A percentile compares a stretch with the other conserved stretches of the same genome.
Conservation (phyloP, 2,797 vertebrate species). For the Taeniopygia guttata region DNA sequence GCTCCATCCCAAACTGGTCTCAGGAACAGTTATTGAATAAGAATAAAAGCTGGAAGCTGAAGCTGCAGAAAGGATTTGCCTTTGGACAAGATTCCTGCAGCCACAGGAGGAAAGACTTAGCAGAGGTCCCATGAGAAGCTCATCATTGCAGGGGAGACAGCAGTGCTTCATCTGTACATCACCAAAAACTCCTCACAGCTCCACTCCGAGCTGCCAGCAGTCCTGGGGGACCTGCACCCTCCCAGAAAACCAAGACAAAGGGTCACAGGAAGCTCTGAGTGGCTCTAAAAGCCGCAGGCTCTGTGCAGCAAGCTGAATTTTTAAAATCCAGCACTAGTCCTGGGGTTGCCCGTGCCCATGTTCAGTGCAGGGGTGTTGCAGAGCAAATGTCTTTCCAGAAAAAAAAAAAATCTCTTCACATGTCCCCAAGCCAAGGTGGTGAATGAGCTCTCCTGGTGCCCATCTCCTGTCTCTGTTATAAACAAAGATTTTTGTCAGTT, state of each 20-base stretch:
- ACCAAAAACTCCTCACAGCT: not conserved
- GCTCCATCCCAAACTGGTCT: not conserved
- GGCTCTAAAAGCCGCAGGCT: not conserved
- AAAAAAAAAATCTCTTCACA: not conserved
- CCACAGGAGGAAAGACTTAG: not conserved
- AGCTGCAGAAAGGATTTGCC: not conserved
- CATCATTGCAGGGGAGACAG: not conserved
- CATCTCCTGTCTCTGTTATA: not conserved
- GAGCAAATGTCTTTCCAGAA: not conserved
- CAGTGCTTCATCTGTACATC: not conserved
- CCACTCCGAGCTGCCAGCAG: not conserved
- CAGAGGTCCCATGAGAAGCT: not conserved
- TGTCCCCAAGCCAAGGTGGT: not conserved
- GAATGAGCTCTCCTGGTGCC: not conserved
- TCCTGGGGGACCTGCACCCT: not conserved
- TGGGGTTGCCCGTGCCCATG: not conserved
- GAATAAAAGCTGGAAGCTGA: not conserved
- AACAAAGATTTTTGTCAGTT: not conserved
- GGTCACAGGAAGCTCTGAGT: not conserved
- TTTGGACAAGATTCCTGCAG: conserved; percentile 13
- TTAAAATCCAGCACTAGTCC: not conserved
- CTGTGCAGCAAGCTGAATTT: not conserved
- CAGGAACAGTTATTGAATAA: not conserved
- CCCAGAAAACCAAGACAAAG: not conserved
- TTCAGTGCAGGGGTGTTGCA: not conserved